Conservation (phyloP, 2,113 vertebrate species). For the Chaetops frenatus region DNA sequence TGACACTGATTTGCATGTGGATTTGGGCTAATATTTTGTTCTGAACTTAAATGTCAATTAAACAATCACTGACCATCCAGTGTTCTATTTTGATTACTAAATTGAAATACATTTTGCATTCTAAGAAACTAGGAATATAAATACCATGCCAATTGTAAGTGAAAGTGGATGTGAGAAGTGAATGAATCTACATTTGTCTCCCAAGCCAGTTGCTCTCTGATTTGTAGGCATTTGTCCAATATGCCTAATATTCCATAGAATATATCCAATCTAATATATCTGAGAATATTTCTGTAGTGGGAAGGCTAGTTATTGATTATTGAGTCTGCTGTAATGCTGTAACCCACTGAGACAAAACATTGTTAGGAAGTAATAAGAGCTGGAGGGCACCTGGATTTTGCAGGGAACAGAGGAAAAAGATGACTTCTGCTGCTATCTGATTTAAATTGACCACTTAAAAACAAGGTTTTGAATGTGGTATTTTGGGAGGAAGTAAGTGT, state of each 20-base stretch:
- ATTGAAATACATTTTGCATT: not conserved
- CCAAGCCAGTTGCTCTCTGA: not conserved
- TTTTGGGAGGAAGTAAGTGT: not conserved
- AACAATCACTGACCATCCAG: not conserved
- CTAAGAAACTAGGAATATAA: not conserved
- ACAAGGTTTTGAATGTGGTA: not conserved
- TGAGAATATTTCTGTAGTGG: constrained; percentile 1
- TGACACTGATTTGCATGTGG: not conserved
- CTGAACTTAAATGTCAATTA: not conserved
- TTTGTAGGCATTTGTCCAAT: constrained; percentile 7
- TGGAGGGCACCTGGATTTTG: not conserved
- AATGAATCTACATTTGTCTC: not conserved
- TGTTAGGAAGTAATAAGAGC: constrained; percentile 28
- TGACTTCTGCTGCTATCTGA: not conserved
- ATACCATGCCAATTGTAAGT: not conserved
- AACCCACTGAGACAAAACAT: constrained; percentile 25
- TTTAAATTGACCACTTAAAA: constrained; percentile 26
- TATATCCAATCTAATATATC: not conserved
- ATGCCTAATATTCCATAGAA: not conserved
- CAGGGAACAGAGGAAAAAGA: not conserved
- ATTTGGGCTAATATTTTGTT: not conserved
- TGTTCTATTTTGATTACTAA: not conserved
- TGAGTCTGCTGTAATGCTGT: constrained; percentile 2
- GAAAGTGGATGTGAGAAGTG: not conserved
- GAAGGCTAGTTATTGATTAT: constrained; percentile 12